These are phyloP conservation scores for Etheostoma cragini DNA, from an alignment of 2,113 vertebrate species.

Conservation along the genomic window DNA sequence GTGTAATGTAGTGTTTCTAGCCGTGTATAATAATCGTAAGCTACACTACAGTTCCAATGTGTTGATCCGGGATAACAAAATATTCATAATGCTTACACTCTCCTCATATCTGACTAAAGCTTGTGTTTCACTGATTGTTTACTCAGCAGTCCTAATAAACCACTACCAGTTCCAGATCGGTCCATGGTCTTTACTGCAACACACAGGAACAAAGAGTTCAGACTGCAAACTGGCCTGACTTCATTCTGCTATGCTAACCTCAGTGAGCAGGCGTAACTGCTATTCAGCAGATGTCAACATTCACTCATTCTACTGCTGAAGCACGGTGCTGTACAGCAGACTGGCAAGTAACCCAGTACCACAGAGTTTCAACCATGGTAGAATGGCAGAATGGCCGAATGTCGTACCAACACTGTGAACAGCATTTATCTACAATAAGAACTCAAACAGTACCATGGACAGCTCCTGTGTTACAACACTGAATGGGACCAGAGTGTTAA, in stretches of 20 bases:
- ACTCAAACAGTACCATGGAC: constrained; percentile 34
- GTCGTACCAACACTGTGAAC: background rate
- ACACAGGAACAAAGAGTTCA: background rate
- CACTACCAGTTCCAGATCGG: background rate
- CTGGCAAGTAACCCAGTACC: constrained; percentile 6
- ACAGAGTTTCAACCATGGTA: background rate
- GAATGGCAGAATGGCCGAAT: background rate
- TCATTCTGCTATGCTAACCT: constrained; percentile 21
- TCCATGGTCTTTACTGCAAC: constrained; percentile 1
- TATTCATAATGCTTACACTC: constrained; percentile 25
- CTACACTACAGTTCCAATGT: constrained; percentile 3
- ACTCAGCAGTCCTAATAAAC: constrained; percentile 13
- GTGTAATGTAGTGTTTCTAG: constrained; percentile 20
- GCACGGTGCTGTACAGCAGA: background rate
- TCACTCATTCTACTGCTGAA: constrained; percentile 27
- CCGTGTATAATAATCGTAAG: constrained; percentile 27
- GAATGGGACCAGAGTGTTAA: background rate
- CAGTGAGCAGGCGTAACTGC: constrained; percentile 37
- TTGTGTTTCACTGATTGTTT: constrained; percentile 21
- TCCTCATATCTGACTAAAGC: constrained; percentile 13
- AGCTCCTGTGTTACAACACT: constrained; percentile 18
- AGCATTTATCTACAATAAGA: background rate
- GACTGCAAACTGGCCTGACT: constrained; percentile 18
- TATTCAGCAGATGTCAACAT: constrained; percentile 61
- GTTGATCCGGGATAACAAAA: constrained; percentile 33